phyloP scores from a whole-genome alignment of 1,140 invertebrate species.

The Mizuhopecten yessoensis region DNA sequence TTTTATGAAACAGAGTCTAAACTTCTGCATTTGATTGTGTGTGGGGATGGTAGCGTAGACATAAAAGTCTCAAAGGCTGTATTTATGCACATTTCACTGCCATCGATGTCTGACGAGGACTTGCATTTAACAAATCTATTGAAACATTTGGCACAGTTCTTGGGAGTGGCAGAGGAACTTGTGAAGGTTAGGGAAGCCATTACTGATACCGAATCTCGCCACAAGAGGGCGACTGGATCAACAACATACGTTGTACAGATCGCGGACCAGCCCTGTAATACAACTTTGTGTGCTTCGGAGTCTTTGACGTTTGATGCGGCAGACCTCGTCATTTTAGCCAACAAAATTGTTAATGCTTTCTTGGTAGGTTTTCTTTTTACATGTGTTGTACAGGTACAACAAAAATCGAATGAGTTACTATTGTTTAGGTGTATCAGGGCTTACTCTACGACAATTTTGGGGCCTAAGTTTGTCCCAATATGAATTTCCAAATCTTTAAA shows the following conservation, averaged over 20 bases:
- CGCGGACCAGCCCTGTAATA: neutral
- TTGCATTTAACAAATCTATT: neutral
- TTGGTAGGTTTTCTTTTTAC: neutral
- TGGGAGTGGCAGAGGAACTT: neutral
- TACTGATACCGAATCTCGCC: neutral
- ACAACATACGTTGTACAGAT: constrained; percentile 9
- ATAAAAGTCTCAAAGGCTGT: constrained; percentile 36
- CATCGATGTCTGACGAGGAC: neutral
- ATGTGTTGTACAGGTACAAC: too few species aligned
- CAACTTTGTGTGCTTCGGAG: neutral
- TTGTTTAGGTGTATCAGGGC: too few species aligned
- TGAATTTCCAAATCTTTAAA: too few species aligned
- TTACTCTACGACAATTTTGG: too few species aligned
- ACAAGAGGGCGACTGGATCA: neutral
- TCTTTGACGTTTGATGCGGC: neutral
- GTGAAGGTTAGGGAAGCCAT: neutral
- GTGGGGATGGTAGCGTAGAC: constrained; percentile 43
- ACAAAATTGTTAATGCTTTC: neutral
- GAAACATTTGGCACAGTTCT: neutral
- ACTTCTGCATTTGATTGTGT: constrained; percentile 46
- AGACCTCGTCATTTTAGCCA: neutral
- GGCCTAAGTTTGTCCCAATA: too few species aligned
- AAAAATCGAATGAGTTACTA: too few species aligned
- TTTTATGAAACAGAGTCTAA: constrained; percentile 59
- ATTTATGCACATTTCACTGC: neutral